phyloP scores from a whole-genome alignment of 2,888 invertebrate genomes.

The Trissolcus brochymenae region DNA sequence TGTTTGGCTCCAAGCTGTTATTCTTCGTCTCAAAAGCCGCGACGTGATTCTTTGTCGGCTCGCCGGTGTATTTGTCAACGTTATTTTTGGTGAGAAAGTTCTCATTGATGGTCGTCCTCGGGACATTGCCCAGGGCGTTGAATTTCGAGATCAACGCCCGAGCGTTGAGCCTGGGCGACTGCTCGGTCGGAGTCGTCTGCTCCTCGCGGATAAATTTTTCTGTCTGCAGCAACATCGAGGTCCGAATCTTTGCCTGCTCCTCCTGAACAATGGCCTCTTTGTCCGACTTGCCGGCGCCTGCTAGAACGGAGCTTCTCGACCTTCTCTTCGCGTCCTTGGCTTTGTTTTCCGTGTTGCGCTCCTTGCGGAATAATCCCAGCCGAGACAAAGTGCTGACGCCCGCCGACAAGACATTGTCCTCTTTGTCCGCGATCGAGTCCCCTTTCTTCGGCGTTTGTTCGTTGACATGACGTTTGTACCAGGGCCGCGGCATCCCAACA shows the following conservation, averaged over 20 bases:
- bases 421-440: conserved; percentile 33
- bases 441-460: conserved; percentile 71
- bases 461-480: conserved; percentile 80
- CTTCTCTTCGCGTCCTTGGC: conserved; percentile 78
- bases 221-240: conserved; percentile 65
- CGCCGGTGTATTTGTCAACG: conserved; percentile 1
- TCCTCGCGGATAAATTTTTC: conserved; percentile 57
- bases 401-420: conserved; percentile 15
- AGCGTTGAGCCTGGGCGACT: conserved; percentile 71
- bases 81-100: conserved; percentile 77
- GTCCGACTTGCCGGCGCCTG: conserved; percentile 88
- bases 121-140: conserved; percentile 80
- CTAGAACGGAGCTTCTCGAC: conserved; percentile 81
- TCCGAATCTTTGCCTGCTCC: conserved; percentile 74
- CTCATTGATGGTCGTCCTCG: conserved; percentile 78
- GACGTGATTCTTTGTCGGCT: conserved; percentile 20
- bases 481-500: conserved; percentile 78
- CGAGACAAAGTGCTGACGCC: conserved; percentile 75
- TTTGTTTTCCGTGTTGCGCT: conserved; percentile 64
- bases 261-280: conserved; percentile 85
- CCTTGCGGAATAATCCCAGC: conserved; percentile 72
- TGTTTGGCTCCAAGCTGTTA: conserved; percentile 58
- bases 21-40: conserved; percentile 34
- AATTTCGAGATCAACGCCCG: conserved; percentile 81
- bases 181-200: conserved; percentile 47